Evolutionary conservation across 2,888 invertebrate species (phyloP).

Genomic region (Odontocolon sp.): DNA sequence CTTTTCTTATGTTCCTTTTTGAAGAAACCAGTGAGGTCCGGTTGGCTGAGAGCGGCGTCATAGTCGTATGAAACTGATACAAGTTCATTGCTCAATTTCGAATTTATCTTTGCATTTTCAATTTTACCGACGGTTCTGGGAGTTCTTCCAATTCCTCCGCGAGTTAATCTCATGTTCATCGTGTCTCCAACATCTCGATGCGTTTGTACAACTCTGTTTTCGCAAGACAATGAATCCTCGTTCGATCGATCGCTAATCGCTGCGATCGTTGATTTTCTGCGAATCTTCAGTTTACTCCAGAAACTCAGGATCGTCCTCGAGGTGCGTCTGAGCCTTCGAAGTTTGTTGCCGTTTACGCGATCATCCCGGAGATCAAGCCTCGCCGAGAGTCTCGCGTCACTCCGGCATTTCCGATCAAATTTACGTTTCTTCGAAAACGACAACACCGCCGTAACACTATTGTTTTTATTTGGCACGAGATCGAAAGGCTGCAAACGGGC

Average conservation of each 20-base stretch:
- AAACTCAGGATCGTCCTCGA: slow-evolving; percentile 62
- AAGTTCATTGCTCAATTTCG: slow-evolving; percentile 24
- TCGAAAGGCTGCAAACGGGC: slow-evolving; percentile 52
- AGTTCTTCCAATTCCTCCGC: slow-evolving; percentile 49
- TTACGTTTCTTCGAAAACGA: slow-evolving; percentile 46
- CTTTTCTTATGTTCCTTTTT: slow-evolving; percentile 1
- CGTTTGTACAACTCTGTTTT: slow-evolving; percentile 11
- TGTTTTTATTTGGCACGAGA: slow-evolving; percentile 50
- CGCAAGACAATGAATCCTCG: slow-evolving; percentile 13
- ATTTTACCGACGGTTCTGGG: slow-evolving; percentile 38
- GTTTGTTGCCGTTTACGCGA: slow-evolving; percentile 20
- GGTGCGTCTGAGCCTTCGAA: slow-evolving; percentile 28
- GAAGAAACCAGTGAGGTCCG: slow-evolving; percentile 63
- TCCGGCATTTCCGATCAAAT: slow-evolving; percentile 53
- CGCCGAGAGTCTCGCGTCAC: slow-evolving; percentile 54
- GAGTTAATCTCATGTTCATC: slow-evolving; percentile 63
- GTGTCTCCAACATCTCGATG: slow-evolving; percentile 62
- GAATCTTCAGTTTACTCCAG: slow-evolving; percentile 63
- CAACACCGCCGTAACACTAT: slow-evolving; percentile 44
- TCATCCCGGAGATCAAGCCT: slow-evolving; percentile 50
- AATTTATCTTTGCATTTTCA: slow-evolving; percentile 14
- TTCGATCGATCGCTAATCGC: no score
- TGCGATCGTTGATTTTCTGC: slow-evolving; percentile 31
- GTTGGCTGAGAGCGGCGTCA: slow-evolving; percentile 64
- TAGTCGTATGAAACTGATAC: slow-evolving; percentile 62